Base-by-base conservation (phyloP, 2,888 invertebrate genomes). In the Torymus tubicola region DNA sequence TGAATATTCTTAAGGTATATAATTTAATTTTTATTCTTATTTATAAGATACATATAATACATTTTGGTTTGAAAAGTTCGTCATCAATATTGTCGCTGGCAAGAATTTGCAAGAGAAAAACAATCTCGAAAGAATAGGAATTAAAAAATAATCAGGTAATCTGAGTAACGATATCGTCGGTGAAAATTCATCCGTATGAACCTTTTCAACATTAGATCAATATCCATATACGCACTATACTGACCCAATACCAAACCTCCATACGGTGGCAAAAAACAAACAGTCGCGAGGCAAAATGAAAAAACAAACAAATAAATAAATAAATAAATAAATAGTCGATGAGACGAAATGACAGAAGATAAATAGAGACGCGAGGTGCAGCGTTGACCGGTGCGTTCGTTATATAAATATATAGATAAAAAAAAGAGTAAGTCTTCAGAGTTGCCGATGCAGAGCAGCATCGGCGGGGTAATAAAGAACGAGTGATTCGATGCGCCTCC, bases 281-380 rank as follows among this genome's bases (percentile, higher is more conserved):
- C 12, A 42, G 42, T 42, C 42, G 42, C 42, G 42, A 42, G 42
- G 42, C 1, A 42, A 42, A 42, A 42, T 70, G 24, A 57, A 69
- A 53, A 76, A 61, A 68, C 42, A 61, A 67, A n/a, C n/a, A n/a
- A n/a, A n/a, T n/a, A n/a, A n/a, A 75, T 65, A 70, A 65, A 71
- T 76, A 61, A 67, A 71, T 71, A 70, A 69, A 73, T 63, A 73
- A 65, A 70, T 53, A 72, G 61, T 71, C 18, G 64, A 65, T 52
- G 65, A 67, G 12, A 42, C 11, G 5, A 52, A 53, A 55, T n/a
- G 13, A 24, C 50, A 50, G 31, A 3, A 52, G 8, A 42, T 42
- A 64, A 71, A 21, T 76, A 69, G 10, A 55, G 63, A 31, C 1
- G 63, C 11, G 63, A 24, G 31, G 63, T 8, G 63, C 63, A 31